Percentiles rank a stretch among this genome's conserved stretches.
Conservation (phyloP, 2,888 invertebrate genomes). For the Poecilus cupreus region DNA sequence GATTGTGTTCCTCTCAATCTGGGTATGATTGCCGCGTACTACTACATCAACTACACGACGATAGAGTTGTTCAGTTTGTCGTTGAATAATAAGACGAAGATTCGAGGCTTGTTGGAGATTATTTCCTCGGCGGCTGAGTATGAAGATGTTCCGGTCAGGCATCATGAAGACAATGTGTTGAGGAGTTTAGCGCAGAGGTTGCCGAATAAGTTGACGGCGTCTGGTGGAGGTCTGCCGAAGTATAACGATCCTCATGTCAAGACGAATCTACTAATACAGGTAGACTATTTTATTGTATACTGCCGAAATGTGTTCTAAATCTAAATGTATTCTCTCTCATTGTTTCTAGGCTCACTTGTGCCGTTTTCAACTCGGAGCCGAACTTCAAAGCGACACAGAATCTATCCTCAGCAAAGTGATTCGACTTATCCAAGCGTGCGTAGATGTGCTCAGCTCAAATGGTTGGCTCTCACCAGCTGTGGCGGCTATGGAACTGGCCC, state of each 20-base stretch:
- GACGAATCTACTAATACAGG: conserved; percentile 93
- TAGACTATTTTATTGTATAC: background rate
- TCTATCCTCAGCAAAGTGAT: conserved; percentile 90
- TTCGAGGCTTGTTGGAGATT: conserved; percentile 97
- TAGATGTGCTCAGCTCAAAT: conserved; percentile 93
- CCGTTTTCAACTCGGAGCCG: conserved; percentile 94
- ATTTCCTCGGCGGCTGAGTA: conserved; percentile 98
- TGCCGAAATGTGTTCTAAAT: too few species aligned
- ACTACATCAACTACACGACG: conserved; percentile 99
- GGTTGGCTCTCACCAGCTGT: conserved; percentile 99
- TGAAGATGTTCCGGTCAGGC: conserved; percentile 93
- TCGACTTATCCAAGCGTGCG: conserved; percentile 94
- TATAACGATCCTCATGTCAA: conserved; percentile 98
- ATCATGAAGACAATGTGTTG: conserved; percentile 94
- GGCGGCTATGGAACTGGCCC: conserved; percentile 99
- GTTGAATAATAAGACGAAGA: conserved; percentile 97
- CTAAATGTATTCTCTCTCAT: background rate
- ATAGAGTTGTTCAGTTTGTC: conserved; percentile 99
- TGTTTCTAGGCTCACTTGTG: conserved; percentile 86
- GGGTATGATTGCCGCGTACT: conserved; percentile 99
- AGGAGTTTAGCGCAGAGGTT: conserved; percentile 74
- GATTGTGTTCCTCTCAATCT: conserved; percentile 97
- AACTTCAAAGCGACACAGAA: conserved; percentile 97
- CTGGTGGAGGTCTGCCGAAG: conserved; percentile 80
- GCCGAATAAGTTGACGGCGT: conserved; percentile 78